phyloP scores from a whole-genome alignment of 2,888 invertebrate genomes.

The Chymomyza caudatula region DNA sequence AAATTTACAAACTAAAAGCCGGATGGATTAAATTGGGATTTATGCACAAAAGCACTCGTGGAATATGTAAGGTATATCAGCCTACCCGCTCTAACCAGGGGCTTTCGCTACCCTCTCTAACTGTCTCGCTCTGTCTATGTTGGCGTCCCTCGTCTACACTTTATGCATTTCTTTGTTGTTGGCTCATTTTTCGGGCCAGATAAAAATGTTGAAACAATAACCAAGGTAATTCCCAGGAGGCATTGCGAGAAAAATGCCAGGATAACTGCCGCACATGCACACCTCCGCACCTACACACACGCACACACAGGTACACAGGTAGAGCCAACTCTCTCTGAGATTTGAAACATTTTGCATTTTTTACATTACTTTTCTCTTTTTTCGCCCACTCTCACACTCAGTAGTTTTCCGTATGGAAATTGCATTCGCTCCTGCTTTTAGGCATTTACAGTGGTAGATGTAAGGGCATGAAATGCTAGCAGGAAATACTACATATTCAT shows the following conservation, averaged over 20 bases:
- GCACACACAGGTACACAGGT: neutral
- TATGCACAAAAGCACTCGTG: slow-evolving; percentile 60
- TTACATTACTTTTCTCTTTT: neutral
- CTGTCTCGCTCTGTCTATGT: neutral
- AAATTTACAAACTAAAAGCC: slow-evolving; percentile 60
- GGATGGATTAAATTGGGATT: slow-evolving; percentile 65
- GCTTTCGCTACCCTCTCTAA: neutral
- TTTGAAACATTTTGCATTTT: slow-evolving; percentile 39
- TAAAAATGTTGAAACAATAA: slow-evolving; percentile 66
- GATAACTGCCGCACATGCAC: slow-evolving; percentile 32
- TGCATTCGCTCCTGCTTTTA: slow-evolving; percentile 13
- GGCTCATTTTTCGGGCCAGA: slow-evolving; percentile 45
- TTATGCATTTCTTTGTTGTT: slow-evolving; percentile 22
- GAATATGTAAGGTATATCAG: slow-evolving; percentile 19
- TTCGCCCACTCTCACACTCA: neutral
- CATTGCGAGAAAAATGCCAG: slow-evolving; percentile 46
- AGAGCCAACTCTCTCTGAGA: slow-evolving; percentile 36
- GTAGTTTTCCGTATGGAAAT: slow-evolving; percentile 34
- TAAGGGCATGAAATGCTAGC: neutral
- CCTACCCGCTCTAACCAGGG: neutral
- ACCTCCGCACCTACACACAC: slow-evolving; percentile 1
- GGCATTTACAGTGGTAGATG: neutral
- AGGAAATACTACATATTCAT: neutral
- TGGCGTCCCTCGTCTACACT: slow-evolving; percentile 7
- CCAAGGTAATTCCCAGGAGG: slow-evolving; percentile 59